Base-by-base conservation (phyloP, 2,888 invertebrate genomes). In the Oxyteleia sp. region DNA sequence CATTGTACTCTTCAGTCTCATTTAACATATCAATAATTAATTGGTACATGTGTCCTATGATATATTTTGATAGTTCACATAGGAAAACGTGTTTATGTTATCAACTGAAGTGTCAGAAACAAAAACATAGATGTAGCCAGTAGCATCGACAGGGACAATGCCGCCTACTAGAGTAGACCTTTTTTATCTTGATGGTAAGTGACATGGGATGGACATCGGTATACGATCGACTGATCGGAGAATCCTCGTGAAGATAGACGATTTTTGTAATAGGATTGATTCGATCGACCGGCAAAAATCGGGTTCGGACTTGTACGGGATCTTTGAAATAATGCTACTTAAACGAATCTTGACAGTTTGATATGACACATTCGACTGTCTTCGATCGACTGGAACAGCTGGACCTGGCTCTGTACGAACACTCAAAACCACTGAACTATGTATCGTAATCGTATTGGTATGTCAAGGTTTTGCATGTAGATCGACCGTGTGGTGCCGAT, bases 261-360 rank as follows among this genome's bases (percentile, higher is more conserved):
- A 86, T 87, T 86, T 85, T 84, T 71, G 83, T 89, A 89, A 92
- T 89, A 88, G 91, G 90, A 91, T 91, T 91, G 90, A 89, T 91
- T 87, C 88, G 86, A 88, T 87, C 86, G 85, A 86, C 85, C 86
- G 87, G 82, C 85, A 79, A 79, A 85, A 85, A 84, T 85, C 86
- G 74, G 75, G 61, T 49, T 47, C 45, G 59, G 87, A 91, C 87
- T 88, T 86, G 72, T 86, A 87, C 76, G 78, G 84, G 87, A 87
- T 89, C 87, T 88, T 87, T 88, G 78, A 80, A 76, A 80, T 71
- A 69, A 84, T 84, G 59, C 82, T 84, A 85, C 86, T 88, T 84
- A 84, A 88, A 91, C 86, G 86, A 88, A 86, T 88, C 87, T 85
- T 85, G 90, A 87, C 90, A 86, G 84, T 69, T 61, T 71, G 84